These are phyloP conservation scores for Hydriomena furcata DNA, from an alignment of 2,888 invertebrate genomes.

Conservation along the genomic window DNA sequence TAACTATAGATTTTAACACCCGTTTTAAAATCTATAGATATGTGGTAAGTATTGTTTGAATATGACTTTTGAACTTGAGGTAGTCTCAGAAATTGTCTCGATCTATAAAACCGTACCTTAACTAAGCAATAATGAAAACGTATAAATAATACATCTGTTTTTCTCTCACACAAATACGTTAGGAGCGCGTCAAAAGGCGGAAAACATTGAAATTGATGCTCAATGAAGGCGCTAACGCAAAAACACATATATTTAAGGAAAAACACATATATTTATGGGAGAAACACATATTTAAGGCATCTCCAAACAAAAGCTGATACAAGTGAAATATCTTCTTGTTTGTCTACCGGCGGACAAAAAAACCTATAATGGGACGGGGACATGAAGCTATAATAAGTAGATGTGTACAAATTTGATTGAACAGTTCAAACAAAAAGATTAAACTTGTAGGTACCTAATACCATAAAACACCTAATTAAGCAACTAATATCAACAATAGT, in stretches of 20 bases:
- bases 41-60: no score
- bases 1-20: no score
- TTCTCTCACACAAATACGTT: conserved; percentile 4
- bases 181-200: conserved; percentile 20
- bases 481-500: no score
- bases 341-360: conserved; percentile 39
- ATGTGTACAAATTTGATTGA: conserved; percentile 1
- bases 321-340: conserved; percentile 44
- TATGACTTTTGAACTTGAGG: no score
- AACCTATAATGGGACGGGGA: conserved; percentile 38
- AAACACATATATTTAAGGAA: conserved; percentile 41
- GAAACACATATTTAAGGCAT: conserved; percentile 41
- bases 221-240: conserved; percentile 21
- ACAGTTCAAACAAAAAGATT: no score
- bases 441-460: no score
- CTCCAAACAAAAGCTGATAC: conserved; percentile 37
- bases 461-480: no score
- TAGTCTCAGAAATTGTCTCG: no score
- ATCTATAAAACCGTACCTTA: neutral
- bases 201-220: conserved; percentile 36
- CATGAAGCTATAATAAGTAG: conserved; percentile 21
- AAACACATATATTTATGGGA: conserved; percentile 38
- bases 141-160: conserved; percentile 16
- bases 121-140: conserved; percentile 6
- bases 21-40: no score